A percentile compares a stretch with the other conserved stretches of the same genome.
phyloP scores from a whole-genome alignment of 2,797 vertebrate species.

The Spatula clypeata region DNA sequence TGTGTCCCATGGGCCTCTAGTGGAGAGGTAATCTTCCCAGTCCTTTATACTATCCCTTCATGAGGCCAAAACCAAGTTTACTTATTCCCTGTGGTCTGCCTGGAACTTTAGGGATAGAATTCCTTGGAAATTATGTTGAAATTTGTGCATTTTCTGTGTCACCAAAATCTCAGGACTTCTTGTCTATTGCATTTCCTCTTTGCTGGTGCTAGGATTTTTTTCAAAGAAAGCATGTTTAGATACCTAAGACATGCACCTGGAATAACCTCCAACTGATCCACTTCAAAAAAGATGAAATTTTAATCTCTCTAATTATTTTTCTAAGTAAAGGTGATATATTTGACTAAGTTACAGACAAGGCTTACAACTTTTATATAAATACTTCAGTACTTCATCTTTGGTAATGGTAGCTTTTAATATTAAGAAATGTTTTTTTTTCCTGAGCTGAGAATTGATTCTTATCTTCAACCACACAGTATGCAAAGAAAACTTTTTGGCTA shows the following conservation, averaged over 20 bases:
- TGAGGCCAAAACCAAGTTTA: not conserved
- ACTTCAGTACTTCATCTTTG: not conserved
- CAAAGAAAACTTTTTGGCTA: not conserved
- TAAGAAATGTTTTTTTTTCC: not conserved
- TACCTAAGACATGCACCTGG: not conserved
- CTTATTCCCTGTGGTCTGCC: not conserved
- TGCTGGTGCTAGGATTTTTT: not conserved
- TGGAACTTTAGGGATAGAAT: not conserved
- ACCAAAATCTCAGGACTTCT: not conserved
- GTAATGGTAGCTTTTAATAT: not conserved
- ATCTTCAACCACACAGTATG: not conserved
- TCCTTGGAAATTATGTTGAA: not conserved
- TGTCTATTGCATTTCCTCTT: not conserved
- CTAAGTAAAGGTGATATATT: not conserved
- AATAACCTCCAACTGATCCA: not conserved
- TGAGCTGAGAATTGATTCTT: not conserved
- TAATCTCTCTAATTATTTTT: not conserved
- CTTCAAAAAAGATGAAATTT: not conserved
- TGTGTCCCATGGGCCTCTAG: fast-evolving
- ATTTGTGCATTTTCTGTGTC: not conserved
- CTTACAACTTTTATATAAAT: not conserved
- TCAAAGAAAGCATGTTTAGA: not conserved
- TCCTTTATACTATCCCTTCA: not conserved
- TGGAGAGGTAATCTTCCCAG: not conserved
- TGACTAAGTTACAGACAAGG: not conserved